Conservation (phyloP, 2,797 vertebrate genomes). For the Melanotaenia nigrans region DNA sequence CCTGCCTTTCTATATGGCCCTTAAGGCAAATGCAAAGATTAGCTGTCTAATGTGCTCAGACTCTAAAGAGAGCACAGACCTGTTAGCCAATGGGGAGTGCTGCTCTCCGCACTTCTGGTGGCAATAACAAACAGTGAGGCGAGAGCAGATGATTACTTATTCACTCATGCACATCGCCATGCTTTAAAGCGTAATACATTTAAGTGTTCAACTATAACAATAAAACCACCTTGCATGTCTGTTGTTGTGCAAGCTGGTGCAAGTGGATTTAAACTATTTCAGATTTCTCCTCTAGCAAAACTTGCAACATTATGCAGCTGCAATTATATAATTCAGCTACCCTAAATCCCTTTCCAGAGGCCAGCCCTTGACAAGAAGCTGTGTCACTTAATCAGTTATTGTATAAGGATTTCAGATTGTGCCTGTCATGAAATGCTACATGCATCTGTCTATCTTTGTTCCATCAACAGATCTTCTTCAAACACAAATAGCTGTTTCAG, state of each 20-base stretch:
- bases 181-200: slow-evolving; percentile 46
- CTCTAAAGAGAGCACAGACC: slow-evolving; percentile 58
- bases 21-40: slow-evolving; percentile 61
- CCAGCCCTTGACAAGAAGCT: slow-evolving; percentile 30
- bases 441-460: slow-evolving; percentile 6
- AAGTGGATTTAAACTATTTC: slow-evolving; percentile 1
- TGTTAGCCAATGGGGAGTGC: slow-evolving; percentile 55
- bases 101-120: slow-evolving; percentile 59
- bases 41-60: slow-evolving; percentile 68
- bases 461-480: slow-evolving; percentile 27
- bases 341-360: slow-evolving; percentile 25
- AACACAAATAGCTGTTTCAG: slow-evolving; percentile 29
- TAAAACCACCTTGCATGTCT: slow-evolving; percentile 41
- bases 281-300: not conserved
- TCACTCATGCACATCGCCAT: slow-evolving; percentile 52
- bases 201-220: slow-evolving; percentile 41
- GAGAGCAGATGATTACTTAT: slow-evolving; percentile 66
- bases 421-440: slow-evolving; percentile 26
- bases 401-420: slow-evolving; percentile 52
- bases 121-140: slow-evolving; percentile 61
- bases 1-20: slow-evolving; percentile 35
- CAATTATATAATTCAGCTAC: slow-evolving; percentile 48
- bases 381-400: slow-evolving; percentile 48
- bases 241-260: slow-evolving; percentile 18
- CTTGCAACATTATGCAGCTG: slow-evolving; percentile 24